Conservation (phyloP, 2,888 invertebrate species). For the Brachyptera risi region DNA sequence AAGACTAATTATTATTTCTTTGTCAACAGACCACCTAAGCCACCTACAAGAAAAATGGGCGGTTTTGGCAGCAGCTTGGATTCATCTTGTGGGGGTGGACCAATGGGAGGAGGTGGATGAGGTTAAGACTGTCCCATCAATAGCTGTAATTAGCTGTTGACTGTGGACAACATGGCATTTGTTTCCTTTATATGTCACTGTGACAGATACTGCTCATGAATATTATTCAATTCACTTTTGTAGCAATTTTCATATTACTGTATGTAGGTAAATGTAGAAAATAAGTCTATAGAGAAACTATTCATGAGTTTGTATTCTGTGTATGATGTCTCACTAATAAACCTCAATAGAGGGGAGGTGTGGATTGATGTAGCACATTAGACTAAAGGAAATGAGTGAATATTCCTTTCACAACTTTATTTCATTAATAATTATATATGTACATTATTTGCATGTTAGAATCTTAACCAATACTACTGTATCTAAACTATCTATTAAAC, state of each 20-base stretch:
- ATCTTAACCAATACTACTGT: too few species aligned
- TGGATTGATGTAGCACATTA: neutral
- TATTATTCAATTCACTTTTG: neutral
- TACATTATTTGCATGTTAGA: too few species aligned
- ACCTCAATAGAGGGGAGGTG: neutral
- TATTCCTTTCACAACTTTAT: too few species aligned
- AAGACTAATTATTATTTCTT: too few species aligned
- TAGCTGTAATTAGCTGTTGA: neutral
- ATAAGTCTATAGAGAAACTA: too few species aligned
- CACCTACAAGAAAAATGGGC: conserved; percentile 26
- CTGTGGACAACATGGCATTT: neutral
- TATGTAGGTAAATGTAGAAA: too few species aligned
- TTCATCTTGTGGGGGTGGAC: conserved; percentile 9
- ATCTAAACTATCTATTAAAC: too few species aligned
- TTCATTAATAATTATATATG: too few species aligned
- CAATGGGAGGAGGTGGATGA: conserved; percentile 27
- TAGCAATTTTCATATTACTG: neutral
- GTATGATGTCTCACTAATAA: conserved; percentile 4
- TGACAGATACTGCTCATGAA: neutral
- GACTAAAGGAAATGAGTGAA: too few species aligned
- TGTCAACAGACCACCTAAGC: conserved; percentile 28
- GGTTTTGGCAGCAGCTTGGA: conserved; percentile 24
- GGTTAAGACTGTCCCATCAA: conserved; percentile 15
- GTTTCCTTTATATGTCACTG: neutral
- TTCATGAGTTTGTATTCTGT: too few species aligned